Evolutionary conservation across 1,140 invertebrate species (phyloP), one percentile per base, ranked within the genome.

Genomic region (Drosophila littoralis): DNA sequence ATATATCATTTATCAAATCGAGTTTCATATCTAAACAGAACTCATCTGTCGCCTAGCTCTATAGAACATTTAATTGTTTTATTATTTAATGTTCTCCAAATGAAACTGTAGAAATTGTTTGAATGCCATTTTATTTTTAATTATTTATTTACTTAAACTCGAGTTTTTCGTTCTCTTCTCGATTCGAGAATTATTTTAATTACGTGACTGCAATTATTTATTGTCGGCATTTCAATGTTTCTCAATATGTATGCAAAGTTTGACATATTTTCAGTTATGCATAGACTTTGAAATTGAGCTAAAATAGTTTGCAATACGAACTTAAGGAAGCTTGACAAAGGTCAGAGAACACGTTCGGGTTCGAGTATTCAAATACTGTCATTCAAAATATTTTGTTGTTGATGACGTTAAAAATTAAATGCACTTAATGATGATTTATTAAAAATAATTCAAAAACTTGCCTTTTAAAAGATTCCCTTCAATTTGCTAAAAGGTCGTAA

Each of bases 71-170:
- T 59, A 9, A 45, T 35, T 55, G 45, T 70, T 17, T 65, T 48
- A 70, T 59, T 42, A 70, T 46, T 52, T 57, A 77, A 77, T 69
- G 60, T 46, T 12, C 8, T 8, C 6, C 28, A 77, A 64, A 74
- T 70, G 38, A 36, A 65, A 54, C n/a, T n/a, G 33, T 63, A 22
- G 1, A 57, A 76, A 79, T 72, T 72, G 63, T 72, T 83, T 72
- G 76, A 83, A 76, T 83, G 80, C 63, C 75, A 72, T 58, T 75
- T 65, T 48, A 58, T 50, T 38, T 32, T 1, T 13, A 60, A 43
- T 54, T 33, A 50, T 36, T 68, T 52, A 32, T 60, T 60, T 36
- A n/a, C 12, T 38, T 15, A 33, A 36, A 36, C 52, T 52, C 6
- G 28, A 15, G 10, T 38, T 7, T 35, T 36, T 22, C 13, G 35